Base-by-base conservation (phyloP, 1,140 invertebrate species). In the Tetramorium simillimum region DNA sequence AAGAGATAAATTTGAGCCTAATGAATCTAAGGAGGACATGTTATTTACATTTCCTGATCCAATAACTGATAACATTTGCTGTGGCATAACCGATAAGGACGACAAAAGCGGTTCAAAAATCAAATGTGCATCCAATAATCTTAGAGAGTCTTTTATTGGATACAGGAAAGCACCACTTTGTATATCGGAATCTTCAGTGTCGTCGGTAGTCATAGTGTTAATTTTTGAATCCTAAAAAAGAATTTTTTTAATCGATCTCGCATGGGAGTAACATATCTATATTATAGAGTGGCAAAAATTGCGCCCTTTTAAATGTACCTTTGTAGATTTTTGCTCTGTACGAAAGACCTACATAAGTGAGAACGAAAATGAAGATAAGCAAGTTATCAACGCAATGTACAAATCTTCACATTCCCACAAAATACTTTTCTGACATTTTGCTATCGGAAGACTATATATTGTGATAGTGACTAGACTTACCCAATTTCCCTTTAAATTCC, bases 1-100 rank as follows among this genome's bases (percentile, higher is more conserved):
- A n/a, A 99, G 95, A 14, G 98, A 98, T 46, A 99, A 95, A 95
- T 98, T 98, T 7, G 98, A 98, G 7, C 98, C 98, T 92, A 99
- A 97, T 73, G 98, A 98, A 91, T 99, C 98, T 86, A 98, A 95
- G 0, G 97, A 97, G 4, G 97, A 97, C 7, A 96, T 94, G 82
- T 95, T 92, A 81, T 95, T 96, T 73, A 95, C 95, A 92, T 95
- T 96, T 53, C 96, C 95, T 12, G 95, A 95, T 62, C 95, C 94
- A 86, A 95, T 95, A 16, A 94, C 95, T 21, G 95, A 95, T 24
- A 95, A 96, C 96, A 98, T 97, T 95, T 98, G 98, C 92, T 98
- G 97, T 1, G 98, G 97, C 96, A 98, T 98, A 0, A 99, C 97
- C 24, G 98, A 98, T 9, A 99, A 95, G 56, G 97, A 97, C 0